Conservation (phyloP, 2,888 invertebrate genomes). For the Eupithecia abbreviata region DNA sequence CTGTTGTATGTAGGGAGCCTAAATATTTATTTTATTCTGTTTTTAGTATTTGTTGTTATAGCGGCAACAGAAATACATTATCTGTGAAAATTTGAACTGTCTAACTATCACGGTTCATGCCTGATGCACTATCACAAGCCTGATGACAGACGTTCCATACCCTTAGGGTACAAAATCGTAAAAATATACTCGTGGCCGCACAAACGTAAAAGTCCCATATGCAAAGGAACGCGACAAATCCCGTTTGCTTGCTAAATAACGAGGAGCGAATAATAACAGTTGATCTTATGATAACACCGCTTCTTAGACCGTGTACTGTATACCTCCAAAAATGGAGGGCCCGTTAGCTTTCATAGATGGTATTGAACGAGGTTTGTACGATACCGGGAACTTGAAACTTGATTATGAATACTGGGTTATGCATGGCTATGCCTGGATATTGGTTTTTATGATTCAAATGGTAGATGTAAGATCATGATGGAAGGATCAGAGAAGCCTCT, state of each 20-base stretch:
- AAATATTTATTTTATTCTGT: too few species aligned
- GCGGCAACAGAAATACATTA: too few species aligned
- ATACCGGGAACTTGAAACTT: constrained; percentile 6
- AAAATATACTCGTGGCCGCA: background rate
- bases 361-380: constrained; percentile 18
- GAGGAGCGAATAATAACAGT: constrained; percentile 26
- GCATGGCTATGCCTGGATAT: constrained; percentile 1
- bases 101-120: too few species aligned
- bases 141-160: too few species aligned
- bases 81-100: too few species aligned
- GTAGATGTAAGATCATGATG: background rate
- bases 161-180: too few species aligned
- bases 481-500: background rate
- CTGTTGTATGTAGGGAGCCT: too few species aligned
- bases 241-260: constrained; percentile 32
- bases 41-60: too few species aligned
- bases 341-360: constrained; percentile 36
- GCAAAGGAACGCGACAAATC: background rate
- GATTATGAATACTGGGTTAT: constrained; percentile 13
- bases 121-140: too few species aligned
- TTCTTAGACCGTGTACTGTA: constrained; percentile 21
- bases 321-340: constrained; percentile 32
- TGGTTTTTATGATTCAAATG: background rate
- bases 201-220: background rate
- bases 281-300: constrained; percentile 31